phyloP scores from a whole-genome alignment of 92 coral and sea anemone genomes.

The Porites divaricata region DNA sequence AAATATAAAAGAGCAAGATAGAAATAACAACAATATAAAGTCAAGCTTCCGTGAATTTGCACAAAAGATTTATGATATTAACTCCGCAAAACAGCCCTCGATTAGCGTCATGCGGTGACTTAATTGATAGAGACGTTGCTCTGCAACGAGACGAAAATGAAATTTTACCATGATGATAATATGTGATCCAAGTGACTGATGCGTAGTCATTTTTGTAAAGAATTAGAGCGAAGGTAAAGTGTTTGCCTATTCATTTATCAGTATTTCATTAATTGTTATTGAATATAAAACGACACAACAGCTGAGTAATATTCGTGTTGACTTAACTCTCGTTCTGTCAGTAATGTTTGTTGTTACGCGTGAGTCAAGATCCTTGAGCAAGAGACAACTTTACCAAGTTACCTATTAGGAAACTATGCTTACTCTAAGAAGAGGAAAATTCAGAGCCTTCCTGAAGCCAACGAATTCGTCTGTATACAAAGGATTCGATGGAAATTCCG shows the following conservation, averaged over 20 bases:
- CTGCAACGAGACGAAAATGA: neutral
- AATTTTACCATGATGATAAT: no score
- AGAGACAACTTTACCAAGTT: no score
- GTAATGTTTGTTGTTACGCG: neutral
- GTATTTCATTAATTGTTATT: neutral
- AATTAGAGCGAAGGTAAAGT: neutral
- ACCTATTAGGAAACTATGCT: neutral
- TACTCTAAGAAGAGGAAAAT: conserved; percentile 30
- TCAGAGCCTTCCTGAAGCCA: conserved; percentile 14
- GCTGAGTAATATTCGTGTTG: conserved; percentile 1
- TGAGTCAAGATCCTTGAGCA: neutral
- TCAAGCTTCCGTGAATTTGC: conserved; percentile 17
- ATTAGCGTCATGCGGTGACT: neutral
- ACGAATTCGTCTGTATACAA: neutral
- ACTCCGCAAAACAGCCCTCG: conserved; percentile 1
- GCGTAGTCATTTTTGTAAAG: neutral
- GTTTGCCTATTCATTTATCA: neutral
- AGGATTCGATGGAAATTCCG: conserved; percentile 19
- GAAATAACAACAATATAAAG: conserved; percentile 19
- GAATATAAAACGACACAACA: neutral
- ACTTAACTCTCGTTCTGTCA: neutral
- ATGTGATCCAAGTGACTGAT: neutral
- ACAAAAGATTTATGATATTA: conserved; percentile 2
- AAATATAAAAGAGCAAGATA: conserved; percentile 5
- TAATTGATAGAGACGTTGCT: neutral